Evolutionary conservation across 2,113 vertebrate genomes (phyloP), one percentile per base, ranked within the genome.

Genomic region (Montifringilla adamsi): DNA sequence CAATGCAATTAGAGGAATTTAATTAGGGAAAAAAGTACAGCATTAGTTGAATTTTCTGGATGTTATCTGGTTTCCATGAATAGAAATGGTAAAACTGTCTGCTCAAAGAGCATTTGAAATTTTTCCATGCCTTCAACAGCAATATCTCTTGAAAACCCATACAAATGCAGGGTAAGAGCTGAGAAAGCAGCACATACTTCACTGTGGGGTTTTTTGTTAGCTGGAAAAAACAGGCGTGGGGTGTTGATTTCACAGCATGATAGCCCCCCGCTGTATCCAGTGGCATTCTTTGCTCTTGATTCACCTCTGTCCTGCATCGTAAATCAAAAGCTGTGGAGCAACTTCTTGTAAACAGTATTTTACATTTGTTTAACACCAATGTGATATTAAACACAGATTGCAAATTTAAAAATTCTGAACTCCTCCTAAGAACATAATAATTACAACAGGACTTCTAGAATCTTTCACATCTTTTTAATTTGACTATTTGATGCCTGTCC

Each of bases 1-100:
- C 94, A 84, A 90, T 78, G 53, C 70, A 90, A 94, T 83, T 84
- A 92, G 20, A 85, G 22, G 84, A 95, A 85, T 89, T 64, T 90
- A 69, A 76, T 94, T 96, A 63, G 44, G 62, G 47, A 76, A 78
- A 82, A 53, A 88, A 94, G 12, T 69, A 43, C 41, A 62, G 47
- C 31, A 62, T 66, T 87, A 94, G 92, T 93, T 47, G 17, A 88
- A 35, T 89, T 74, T 64, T 81, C 43, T 93, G 11, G 46, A 30
- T 11, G 8, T 53, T 96, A 79, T 53, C 52, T 94, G 21, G 8
- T 87, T 89, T 69, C 33, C 3, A 19, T 82, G 84, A 77, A 53
- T 28, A 63, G 23, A 60, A 92, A 76, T 2, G 26, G 64, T 68
- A 86, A 47, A 97, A 41, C 17, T 82, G 24, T 19, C 37, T 82